Evolutionary conservation across 2,888 invertebrate species (phyloP).

Genomic region (Coenonympha glycerion): DNA sequence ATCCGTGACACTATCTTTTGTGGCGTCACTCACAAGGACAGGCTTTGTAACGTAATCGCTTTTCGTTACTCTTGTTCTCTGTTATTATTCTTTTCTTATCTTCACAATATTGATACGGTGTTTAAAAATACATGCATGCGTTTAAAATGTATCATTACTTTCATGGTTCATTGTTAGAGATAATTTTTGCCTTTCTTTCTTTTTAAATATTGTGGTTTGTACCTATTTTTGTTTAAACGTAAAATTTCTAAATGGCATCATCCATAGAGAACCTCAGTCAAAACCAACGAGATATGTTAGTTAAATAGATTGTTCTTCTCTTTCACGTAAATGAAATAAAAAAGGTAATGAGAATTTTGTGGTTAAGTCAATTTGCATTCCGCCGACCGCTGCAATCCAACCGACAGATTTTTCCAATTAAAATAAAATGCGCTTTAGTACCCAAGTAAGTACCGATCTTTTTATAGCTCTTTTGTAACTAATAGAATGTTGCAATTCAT

Average conservation of each 20-base stretch:
- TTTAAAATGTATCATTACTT: too few species aligned
- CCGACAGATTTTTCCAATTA: slow-evolving; percentile 1
- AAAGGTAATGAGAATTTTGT: neutral
- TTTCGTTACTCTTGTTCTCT: slow-evolving; percentile 16
- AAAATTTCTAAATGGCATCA: too few species aligned
- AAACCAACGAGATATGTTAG: too few species aligned
- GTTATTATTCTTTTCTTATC: slow-evolving; percentile 3
- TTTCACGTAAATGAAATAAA: neutral
- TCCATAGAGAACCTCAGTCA: neutral
- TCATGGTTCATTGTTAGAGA: too few species aligned
- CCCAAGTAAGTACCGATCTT: neutral
- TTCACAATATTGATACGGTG: slow-evolving; percentile 1
- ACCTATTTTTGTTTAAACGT: too few species aligned
- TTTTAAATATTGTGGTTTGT: too few species aligned
- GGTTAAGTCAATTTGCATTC: slow-evolving; percentile 1
- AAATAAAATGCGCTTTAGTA: neutral
- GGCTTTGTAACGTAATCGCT: slow-evolving; percentile 22
- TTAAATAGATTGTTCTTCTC: neutral
- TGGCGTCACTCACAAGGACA: slow-evolving; percentile 23
- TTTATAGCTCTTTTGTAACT: neutral
- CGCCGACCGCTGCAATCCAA: neutral
- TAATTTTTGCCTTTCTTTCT: too few species aligned
- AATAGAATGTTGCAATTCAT: neutral
- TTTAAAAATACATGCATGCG: neutral
- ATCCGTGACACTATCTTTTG: slow-evolving; percentile 31